These are phyloP conservation scores for Abrostola tripartita DNA, from an alignment of 2,888 invertebrate species.

Conservation along the genomic window DNA sequence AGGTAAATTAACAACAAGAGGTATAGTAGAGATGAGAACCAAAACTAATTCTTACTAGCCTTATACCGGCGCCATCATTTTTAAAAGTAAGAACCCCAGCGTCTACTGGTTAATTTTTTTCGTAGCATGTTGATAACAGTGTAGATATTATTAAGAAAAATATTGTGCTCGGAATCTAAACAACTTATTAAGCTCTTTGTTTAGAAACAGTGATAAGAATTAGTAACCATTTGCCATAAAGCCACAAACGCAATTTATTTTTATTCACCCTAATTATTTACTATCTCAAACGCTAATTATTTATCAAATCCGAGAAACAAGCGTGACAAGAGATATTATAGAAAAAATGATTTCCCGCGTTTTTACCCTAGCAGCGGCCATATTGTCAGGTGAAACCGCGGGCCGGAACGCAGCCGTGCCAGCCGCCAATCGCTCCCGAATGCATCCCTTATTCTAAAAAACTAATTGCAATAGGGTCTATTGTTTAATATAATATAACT, in stretches of 20 bases:
- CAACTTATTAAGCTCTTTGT: not conserved
- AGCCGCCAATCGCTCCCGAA: constrained; percentile 48
- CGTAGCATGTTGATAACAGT: too few species aligned
- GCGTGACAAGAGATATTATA: constrained; percentile 34
- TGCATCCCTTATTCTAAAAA: constrained; percentile 51
- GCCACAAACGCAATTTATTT: constrained; percentile 7
- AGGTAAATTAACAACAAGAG: too few species aligned
- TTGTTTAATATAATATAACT: constrained; percentile 7
- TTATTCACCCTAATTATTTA: constrained; percentile 47
- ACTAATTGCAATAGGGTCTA: constrained; percentile 39
- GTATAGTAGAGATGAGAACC: too few species aligned
- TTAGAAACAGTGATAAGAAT: not conserved
- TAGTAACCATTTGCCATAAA: not conserved
- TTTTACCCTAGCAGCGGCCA: constrained; percentile 43
- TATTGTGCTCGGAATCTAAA: not conserved
- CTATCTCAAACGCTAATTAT: constrained; percentile 32
- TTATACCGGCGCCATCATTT: too few species aligned
- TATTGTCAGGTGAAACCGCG: constrained; percentile 52
- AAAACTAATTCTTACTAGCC: too few species aligned
- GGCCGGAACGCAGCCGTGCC: constrained; percentile 57
- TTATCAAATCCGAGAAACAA: constrained; percentile 26
- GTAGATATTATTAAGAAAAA: too few species aligned
- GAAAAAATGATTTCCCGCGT: constrained; percentile 46
- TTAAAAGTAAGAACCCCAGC: too few species aligned
- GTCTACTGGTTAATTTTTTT: too few species aligned